Conservation (phyloP, 2,113 vertebrate species). For the Prunella fulvescens region DNA sequence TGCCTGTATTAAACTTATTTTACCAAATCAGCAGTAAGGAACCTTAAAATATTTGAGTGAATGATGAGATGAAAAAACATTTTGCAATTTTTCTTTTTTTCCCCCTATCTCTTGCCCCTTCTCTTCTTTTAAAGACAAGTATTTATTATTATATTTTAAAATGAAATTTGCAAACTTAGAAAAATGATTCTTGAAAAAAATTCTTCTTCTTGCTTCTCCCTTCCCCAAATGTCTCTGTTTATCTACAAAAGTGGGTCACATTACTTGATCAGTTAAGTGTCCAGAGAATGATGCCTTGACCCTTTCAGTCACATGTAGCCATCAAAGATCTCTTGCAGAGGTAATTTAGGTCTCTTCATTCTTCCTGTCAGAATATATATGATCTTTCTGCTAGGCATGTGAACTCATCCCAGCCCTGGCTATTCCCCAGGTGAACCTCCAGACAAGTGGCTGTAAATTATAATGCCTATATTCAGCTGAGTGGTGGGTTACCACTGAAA, state of each 20-base stretch:
- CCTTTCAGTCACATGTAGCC: background rate
- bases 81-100: background rate
- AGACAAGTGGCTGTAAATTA: background rate
- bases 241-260: background rate
- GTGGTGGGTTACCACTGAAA: background rate
- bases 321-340: background rate
- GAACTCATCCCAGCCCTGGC: background rate
- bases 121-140: background rate
- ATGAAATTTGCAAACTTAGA: background rate
- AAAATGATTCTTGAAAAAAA: background rate
- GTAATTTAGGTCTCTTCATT: background rate
- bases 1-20: background rate
- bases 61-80: background rate
- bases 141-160: background rate
- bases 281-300: background rate
- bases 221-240: background rate
- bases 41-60: background rate
- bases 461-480: background rate
- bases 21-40: background rate
- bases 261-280: background rate
- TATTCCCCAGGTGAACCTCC: background rate
- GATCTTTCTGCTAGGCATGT: background rate
- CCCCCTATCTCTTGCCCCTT: background rate
- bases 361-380: background rate
- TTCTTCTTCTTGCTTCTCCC: background rate